phyloP scores from a whole-genome alignment of 2,797 vertebrate species.

The Molossus molossus region DNA sequence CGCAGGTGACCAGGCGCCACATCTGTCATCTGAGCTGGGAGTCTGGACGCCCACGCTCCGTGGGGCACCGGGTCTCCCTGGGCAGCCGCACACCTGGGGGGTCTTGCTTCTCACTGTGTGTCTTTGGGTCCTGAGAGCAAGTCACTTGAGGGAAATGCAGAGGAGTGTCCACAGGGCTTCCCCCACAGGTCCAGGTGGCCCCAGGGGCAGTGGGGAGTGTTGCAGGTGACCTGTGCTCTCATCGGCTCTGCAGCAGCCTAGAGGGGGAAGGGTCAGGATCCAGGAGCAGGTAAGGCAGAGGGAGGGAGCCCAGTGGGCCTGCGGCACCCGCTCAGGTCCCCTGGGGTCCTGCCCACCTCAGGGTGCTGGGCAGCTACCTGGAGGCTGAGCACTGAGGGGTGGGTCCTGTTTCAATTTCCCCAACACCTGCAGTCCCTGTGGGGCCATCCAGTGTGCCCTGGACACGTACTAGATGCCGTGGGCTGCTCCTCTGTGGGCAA shows the following conservation, averaged over 20 bases:
- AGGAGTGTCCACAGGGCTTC: not conserved
- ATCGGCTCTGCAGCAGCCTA: too few species aligned
- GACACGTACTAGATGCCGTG: too few species aligned
- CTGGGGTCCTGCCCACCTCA: not conserved
- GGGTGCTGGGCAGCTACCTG: not conserved
- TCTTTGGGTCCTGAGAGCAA: not conserved
- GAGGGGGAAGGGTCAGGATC: too few species aligned
- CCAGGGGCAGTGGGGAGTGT: too few species aligned
- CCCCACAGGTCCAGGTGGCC: not conserved
- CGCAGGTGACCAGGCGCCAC: not conserved
- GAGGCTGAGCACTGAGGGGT: not conserved
- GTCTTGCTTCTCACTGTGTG: not conserved
- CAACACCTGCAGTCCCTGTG: not conserved
- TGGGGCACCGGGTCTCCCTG: not conserved
- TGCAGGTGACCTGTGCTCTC: too few species aligned
- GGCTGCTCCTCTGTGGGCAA: not conserved
- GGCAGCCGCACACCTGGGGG: too few species aligned
- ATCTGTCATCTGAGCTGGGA: not conserved
- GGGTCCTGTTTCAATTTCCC: not conserved
- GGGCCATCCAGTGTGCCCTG: not conserved
- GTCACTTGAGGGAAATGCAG: not conserved
- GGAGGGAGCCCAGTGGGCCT: not conserved
- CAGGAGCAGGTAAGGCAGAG: rapidly evolving
- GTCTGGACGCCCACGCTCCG: not conserved
- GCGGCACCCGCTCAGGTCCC: not conserved